Conservation (phyloP, 2,888 invertebrate genomes). For the Protophormia terraenovae region DNA sequence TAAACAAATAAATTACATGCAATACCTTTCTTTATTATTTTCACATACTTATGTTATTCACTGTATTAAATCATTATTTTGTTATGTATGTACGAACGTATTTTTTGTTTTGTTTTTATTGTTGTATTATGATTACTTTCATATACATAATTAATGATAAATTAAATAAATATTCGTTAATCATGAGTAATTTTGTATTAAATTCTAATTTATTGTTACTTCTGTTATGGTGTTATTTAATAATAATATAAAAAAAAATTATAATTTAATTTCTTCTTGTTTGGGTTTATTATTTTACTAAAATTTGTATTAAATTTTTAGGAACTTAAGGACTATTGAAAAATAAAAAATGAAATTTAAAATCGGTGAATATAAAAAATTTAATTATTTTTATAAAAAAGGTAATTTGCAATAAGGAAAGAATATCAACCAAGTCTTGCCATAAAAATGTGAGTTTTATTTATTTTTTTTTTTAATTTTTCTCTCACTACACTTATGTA, state of each 20-base stretch:
- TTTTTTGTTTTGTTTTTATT: slow-evolving; percentile 19
- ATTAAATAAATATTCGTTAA: slow-evolving; percentile 49
- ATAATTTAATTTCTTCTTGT: neutral
- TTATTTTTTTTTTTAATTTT: too few species aligned
- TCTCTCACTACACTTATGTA: too few species aligned
- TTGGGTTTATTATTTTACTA: neutral
- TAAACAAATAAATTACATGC: slow-evolving; percentile 35
- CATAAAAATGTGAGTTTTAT: too few species aligned
- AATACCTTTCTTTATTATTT: neutral
- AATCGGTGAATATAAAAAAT: too few species aligned
- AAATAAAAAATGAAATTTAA: neutral
- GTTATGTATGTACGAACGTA: slow-evolving; percentile 12
- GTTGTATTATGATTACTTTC: neutral
- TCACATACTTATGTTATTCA: neutral
- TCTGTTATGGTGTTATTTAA: neutral
- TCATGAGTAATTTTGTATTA: neutral
- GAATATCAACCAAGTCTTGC: too few species aligned
- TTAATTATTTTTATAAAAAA: too few species aligned
- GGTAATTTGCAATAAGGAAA: too few species aligned
- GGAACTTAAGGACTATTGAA: slow-evolving; percentile 44
- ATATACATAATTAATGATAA: neutral
- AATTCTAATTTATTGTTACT: neutral
- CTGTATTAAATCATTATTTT: slow-evolving; percentile 19
- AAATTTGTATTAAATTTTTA: slow-evolving; percentile 46
- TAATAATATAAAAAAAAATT: neutral